phyloP scores from a whole-genome alignment of 2,888 invertebrate species.

The Epiblema foenella region DNA sequence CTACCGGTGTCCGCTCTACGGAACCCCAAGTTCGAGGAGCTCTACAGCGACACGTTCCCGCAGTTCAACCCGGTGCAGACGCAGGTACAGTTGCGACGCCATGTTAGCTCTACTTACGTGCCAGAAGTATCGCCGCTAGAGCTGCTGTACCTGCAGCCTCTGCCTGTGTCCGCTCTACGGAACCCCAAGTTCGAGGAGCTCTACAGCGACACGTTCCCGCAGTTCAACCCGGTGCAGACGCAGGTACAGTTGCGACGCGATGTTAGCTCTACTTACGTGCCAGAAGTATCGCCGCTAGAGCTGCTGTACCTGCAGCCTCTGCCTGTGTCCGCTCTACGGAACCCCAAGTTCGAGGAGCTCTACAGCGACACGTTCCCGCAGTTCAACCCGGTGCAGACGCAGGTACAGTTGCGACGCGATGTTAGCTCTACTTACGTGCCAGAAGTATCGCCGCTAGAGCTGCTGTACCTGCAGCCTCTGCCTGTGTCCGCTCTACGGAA shows the following conservation, averaged over 20 bases:
- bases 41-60: slow-evolving; percentile 94
- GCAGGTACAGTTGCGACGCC: slow-evolving; percentile 87
- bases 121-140: no score
- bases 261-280: no score
- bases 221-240: slow-evolving; percentile 99
- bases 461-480: slow-evolving; percentile 97
- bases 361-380: slow-evolving; percentile 95
- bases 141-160: slow-evolving; percentile 96
- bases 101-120: no score
- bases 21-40: slow-evolving; percentile 92
- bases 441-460: slow-evolving; percentile 99
- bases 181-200: slow-evolving; percentile 94
- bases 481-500: slow-evolving; percentile 97
- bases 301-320: slow-evolving; percentile 98
- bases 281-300: no score
- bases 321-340: slow-evolving; percentile 96
- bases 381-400: slow-evolving; percentile 99
- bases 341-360: slow-evolving; percentile 92
- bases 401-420: no score
- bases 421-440: no score
- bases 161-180: slow-evolving; percentile 96
- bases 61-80: slow-evolving; percentile 99
- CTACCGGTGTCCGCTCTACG: slow-evolving; percentile 96
- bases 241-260: slow-evolving; percentile 87
- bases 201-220: slow-evolving; percentile 93